Base-by-base conservation (phyloP, 1,140 invertebrate genomes). In the Bicyclus anynana region DNA sequence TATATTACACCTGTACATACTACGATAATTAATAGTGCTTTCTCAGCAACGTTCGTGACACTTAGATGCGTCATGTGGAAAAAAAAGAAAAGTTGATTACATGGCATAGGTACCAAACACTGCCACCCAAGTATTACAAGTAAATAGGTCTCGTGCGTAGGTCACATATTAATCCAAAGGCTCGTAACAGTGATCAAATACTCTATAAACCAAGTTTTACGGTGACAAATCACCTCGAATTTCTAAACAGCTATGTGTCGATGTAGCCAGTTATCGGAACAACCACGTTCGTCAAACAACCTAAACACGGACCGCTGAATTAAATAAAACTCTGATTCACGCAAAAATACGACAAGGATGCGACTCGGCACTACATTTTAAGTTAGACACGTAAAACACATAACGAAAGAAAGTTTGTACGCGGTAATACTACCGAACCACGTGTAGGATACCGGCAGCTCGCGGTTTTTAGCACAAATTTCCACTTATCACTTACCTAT, bases 401-500 rank as follows among this genome's bases (percentile, higher is more conserved):
- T 64, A 64, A 56, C 52, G 65, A 70, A 72, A 52, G 55, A 74
- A 77, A 62, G 69, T 23, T 23, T 23, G 23, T 81, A 84, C 80
- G 74, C 76, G 74, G 68, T 79, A 76, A 69, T 72, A 69, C 59
- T 74, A 58, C 59, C 63, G 71, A 84, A 87, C 84, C 84, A 87
- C 84, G 84, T 87, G 84, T 85, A 81, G 72, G 70, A 73, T 76
- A 87, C 84, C 84, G 84, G 84, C 83, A 79, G 74, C 79, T 74
- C 82, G 80, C 72, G 71, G 63, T 77, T 84, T 72, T 65, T 62
- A 69, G 62, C 67, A 69, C 53, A 59, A 70, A 75, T 62, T 54
- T 59, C 59, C 76, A 80, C 71, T 76, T 75, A 74, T 44, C 77
- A 85, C 84, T 87, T 83, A 87, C 82, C 82, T 74, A 77, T 76